Conservation (phyloP, 2,888 invertebrate species). For the Pristionchus japonicus region DNA sequence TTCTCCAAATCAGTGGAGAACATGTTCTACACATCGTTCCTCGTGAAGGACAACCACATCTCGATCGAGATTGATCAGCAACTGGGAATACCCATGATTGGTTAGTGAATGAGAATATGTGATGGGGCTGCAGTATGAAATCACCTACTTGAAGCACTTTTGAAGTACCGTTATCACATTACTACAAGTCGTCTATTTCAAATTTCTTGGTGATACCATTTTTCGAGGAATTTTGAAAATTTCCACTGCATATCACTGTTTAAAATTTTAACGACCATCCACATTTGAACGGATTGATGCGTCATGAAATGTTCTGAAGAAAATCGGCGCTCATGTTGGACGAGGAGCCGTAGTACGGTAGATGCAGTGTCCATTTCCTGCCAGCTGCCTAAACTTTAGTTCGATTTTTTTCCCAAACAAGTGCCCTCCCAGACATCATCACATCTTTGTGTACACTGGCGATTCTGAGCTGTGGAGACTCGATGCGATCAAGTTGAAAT, state of each 20-base stretch:
- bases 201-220: no score
- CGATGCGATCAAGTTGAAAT: neutral
- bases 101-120: neutral
- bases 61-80: constrained; percentile 15
- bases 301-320: no score
- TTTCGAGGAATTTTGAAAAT: no score
- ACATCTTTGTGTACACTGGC: constrained; percentile 33
- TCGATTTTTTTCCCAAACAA: neutral
- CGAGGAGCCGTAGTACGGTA: neutral
- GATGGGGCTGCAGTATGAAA: no score
- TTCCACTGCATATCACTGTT: no score
- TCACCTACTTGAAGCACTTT: no score
- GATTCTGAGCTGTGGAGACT: constrained; percentile 37
- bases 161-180: no score
- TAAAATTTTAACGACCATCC: no score
- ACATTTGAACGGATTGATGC: no score
- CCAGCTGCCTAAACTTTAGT: neutral
- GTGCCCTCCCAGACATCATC: neutral
- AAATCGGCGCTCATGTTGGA: no score
- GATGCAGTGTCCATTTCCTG: neutral
- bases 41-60: constrained; percentile 47
- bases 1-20: constrained; percentile 47
- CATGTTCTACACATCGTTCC: constrained; percentile 49
- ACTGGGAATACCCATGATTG: constrained; percentile 12
- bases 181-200: no score